Evolutionary conservation across 2,888 invertebrate genomes (phyloP), one percentile per base, ranked within the genome.

Genomic region (Thelaira solivaga): DNA sequence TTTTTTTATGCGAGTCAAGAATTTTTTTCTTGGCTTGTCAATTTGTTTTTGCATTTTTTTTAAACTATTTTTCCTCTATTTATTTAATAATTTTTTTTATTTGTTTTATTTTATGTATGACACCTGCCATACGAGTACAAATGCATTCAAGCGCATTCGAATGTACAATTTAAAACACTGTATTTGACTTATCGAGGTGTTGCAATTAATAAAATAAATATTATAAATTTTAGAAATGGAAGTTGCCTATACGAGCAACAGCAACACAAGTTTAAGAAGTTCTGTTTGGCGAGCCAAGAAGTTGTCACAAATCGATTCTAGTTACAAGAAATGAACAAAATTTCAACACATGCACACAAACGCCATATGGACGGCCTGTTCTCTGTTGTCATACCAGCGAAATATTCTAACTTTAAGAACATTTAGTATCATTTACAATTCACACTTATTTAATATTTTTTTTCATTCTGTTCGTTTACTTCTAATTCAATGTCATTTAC

Each of bases 121-220:
- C 71, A 76, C 71, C 71, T 72, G 71, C 57, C 76, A 71, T 49
- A 53, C n/a, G n/a, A n/a, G n/a, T n/a, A n/a, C 65, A 69, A 69
- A 64, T 53, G 64, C 72, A 76, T 29, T 71, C 71, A 55, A 65
- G 72, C 72, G 57, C 73, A 72, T 62, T 68, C 62, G 68, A 47
- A 72, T 67, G 62, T 64, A 51, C 26, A 65, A 67, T 67, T 73
- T 59, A 59, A 73, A 77, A 77, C 69, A 73, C 64, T 69, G 68
- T 51, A 68, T 64, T 73, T 77, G 73, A 77, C 68, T 73, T 77
- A 73, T 77, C 73, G 77, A 77, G 73, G 68, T 77, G 73, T 77
- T 73, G 73, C 64, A 73, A 73, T 68, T 64, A 67, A 77, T 68
- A 68, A 73, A 67, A 77, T 68, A 68, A 73, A 49, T 68, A 73